Evolutionary conservation across 2,113 vertebrate genomes (phyloP).

Genomic region (Scolopax mira): DNA sequence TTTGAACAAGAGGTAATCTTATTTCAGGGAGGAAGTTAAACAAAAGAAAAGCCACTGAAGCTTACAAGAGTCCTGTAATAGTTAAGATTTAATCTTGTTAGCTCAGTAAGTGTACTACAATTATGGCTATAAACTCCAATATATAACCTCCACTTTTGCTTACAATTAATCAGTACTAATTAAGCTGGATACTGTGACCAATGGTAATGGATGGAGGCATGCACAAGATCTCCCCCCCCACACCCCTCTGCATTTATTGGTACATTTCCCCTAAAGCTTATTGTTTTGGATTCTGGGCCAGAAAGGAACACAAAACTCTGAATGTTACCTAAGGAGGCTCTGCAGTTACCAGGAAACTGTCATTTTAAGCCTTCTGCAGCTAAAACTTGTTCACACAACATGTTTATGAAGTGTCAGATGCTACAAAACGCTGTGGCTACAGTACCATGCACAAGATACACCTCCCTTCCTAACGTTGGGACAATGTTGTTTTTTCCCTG

Average conservation of each 20-base stretch:
- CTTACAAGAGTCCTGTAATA: neutral
- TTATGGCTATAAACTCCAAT: neutral
- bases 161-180: neutral
- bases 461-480: neutral
- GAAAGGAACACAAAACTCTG: neutral
- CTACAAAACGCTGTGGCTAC: neutral
- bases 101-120: neutral
- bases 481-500: neutral
- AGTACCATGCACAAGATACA: neutral
- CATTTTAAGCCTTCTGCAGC: neutral
- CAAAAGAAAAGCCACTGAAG: conserved; percentile 31
- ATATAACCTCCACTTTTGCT: neutral
- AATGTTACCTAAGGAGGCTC: neutral
- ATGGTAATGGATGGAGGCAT: neutral
- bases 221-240: neutral
- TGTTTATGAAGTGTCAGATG: conserved; percentile 11
- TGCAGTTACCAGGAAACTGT: conserved; percentile 19
- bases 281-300: neutral
- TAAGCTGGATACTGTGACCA: neutral
- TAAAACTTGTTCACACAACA: conserved; percentile 7
- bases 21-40: conserved; percentile 29
- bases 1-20: conserved; percentile 15
- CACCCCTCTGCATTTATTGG: neutral
- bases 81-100: conserved; percentile 19
- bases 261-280: neutral